Evolutionary conservation across 1,140 invertebrate genomes (phyloP).

Genomic region (Magallana gigas): DNA sequence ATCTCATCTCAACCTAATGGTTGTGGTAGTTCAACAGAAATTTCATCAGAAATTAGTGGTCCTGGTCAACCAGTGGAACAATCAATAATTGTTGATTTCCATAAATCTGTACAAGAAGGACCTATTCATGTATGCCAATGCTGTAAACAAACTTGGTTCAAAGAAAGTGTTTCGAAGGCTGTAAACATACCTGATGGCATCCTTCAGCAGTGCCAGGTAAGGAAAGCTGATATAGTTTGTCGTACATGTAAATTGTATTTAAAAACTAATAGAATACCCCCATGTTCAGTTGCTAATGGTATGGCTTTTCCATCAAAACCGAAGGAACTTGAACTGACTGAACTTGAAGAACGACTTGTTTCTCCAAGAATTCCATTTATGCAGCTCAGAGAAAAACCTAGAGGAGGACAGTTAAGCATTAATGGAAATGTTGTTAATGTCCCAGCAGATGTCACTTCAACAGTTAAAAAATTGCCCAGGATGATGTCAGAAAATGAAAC

Average conservation of each 20-base stretch:
- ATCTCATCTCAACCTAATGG: too few species aligned
- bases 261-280: slow-evolving; percentile 40
- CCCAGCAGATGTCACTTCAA: slow-evolving; percentile 44
- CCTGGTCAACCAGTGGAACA: background rate
- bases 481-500: background rate
- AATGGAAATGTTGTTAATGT: slow-evolving; percentile 61
- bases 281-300: slow-evolving; percentile 50
- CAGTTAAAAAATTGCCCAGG: slow-evolving; percentile 44
- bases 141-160: slow-evolving; percentile 56
- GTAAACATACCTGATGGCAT: background rate
- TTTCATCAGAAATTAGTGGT: too few species aligned
- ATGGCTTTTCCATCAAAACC: slow-evolving; percentile 54
- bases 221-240: slow-evolving; percentile 45
- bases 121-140: slow-evolving; percentile 42
- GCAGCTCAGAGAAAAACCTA: slow-evolving; percentile 53
- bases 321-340: slow-evolving; percentile 47
- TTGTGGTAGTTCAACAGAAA: too few species aligned
- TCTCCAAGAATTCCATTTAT: slow-evolving; percentile 59
- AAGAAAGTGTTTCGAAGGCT: slow-evolving; percentile 42
- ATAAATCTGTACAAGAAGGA: slow-evolving; percentile 26
- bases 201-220: background rate
- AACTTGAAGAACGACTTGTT: slow-evolving; percentile 49
- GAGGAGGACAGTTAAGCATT: slow-evolving; percentile 40
- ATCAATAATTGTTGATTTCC: slow-evolving; percentile 4
- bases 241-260: slow-evolving; percentile 27